Evolutionary conservation across 2,888 invertebrate species (phyloP).

Genomic region (Lamellibrachia columna): DNA sequence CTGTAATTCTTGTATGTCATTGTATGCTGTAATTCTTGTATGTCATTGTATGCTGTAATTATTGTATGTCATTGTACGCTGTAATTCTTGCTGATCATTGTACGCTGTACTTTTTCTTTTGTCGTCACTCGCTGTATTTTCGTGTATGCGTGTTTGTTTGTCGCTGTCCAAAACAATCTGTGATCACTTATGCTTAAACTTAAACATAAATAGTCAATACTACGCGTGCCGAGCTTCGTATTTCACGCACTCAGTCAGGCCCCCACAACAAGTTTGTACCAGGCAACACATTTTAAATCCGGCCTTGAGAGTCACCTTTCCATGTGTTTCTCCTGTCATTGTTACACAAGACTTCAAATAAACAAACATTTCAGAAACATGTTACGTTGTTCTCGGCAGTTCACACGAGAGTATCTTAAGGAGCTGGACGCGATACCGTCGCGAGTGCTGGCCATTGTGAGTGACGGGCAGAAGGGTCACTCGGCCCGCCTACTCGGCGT

Average conservation of each 20-base stretch:
- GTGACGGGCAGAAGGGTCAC: slow-evolving; percentile 56
- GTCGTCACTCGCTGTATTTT: neutral
- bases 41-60: no score
- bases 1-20: no score
- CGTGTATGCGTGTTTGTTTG: neutral
- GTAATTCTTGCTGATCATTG: neutral
- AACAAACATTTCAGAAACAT: neutral
- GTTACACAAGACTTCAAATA: neutral
- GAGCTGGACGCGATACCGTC: slow-evolving; percentile 49
- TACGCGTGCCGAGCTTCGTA: no score
- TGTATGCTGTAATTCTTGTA: no score
- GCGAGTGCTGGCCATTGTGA: slow-evolving; percentile 55
- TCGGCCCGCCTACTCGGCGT: slow-evolving; percentile 54
- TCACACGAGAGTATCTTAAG: slow-evolving; percentile 50
- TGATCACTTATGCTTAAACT: no score
- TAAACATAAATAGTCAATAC: no score
- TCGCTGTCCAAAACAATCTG: neutral
- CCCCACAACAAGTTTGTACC: no score
- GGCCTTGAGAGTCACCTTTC: neutral
- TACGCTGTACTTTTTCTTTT: neutral
- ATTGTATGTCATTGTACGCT: no score
- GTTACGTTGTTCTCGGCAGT: slow-evolving; percentile 46
- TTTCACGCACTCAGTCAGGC: no score
- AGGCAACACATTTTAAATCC: no score
- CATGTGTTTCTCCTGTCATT: neutral